Evolutionary conservation across 1,140 invertebrate species (phyloP).

Genomic region (Brachionus sp.): DNA sequence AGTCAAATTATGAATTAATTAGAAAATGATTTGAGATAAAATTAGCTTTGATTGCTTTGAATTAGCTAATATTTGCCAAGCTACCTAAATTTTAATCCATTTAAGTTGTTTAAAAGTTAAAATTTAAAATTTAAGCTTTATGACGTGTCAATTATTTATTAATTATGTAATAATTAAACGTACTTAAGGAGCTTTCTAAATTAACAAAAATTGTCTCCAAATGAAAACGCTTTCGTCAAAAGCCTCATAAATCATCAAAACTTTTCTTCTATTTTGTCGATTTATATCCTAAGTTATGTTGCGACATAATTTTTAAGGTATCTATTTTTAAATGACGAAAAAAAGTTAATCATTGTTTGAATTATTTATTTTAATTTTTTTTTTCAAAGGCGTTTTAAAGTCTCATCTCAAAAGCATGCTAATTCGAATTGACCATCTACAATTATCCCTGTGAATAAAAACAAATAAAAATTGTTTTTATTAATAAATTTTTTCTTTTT

Average conservation of each 20-base stretch:
- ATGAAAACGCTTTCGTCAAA: not conserved
- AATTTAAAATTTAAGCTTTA: not conserved
- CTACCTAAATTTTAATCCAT: not conserved
- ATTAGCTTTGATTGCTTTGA: not conserved
- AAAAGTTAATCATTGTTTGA: not conserved
- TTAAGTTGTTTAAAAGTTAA: not conserved
- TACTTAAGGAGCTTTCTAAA: not conserved
- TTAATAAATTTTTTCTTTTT: too few species aligned
- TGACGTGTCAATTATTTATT: not conserved
- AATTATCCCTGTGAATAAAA: too few species aligned
- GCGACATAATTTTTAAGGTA: not conserved
- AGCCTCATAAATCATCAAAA: not conserved
- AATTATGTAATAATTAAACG: not conserved
- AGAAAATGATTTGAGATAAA: not conserved
- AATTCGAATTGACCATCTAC: not conserved
- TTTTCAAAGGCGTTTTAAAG: not conserved
- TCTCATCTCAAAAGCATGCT: not conserved
- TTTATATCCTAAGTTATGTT: slow-evolving; percentile 1
- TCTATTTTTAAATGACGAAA: not conserved
- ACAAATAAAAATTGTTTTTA: too few species aligned
- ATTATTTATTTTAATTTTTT: not conserved
- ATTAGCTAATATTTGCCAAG: not conserved
- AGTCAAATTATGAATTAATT: not conserved
- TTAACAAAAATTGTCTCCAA: not conserved
- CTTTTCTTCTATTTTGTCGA: not conserved